Percentiles rank a stretch among this genome's conserved stretches.
phyloP scores from a whole-genome alignment of 2,797 vertebrate species.

The Melanogrammus aeglefinus region DNA sequence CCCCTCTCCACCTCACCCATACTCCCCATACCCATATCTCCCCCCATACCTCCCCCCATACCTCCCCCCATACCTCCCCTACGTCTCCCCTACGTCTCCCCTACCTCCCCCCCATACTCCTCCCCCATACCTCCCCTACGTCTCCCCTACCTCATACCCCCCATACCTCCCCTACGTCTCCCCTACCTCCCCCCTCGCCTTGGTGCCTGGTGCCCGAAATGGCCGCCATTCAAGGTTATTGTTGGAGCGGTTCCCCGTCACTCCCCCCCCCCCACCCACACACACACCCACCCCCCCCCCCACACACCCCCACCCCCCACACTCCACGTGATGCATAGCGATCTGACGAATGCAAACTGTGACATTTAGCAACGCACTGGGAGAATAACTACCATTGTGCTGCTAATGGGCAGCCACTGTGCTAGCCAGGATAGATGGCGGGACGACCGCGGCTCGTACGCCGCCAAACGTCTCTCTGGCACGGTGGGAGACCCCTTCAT shows the following conservation, averaged over 20 bases:
- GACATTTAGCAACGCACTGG: conserved; percentile 76
- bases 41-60: no score
- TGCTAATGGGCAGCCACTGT: conserved; percentile 57
- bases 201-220: conserved; percentile 73
- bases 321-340: conserved; percentile 76
- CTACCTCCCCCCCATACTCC: no score
- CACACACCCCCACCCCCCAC: conserved; percentile 24
- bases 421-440: conserved; percentile 64
- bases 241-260: conserved; percentile 75
- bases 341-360: conserved; percentile 79
- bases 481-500: background rate
- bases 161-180: no score
- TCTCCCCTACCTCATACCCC: no score
- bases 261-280: conserved; percentile 43
- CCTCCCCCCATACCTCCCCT: conserved; percentile 24
- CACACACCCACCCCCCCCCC: no score
- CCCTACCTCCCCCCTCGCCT: no score
- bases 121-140: no score
- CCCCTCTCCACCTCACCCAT: no score
- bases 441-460: conserved; percentile 49
- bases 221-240: conserved; percentile 78
- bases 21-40: no score
- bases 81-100: no score
- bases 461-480: conserved; percentile 47
- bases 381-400: conserved; percentile 68